Conservation (phyloP, 2,888 invertebrate species). For the Myopa tessellatipennis region DNA sequence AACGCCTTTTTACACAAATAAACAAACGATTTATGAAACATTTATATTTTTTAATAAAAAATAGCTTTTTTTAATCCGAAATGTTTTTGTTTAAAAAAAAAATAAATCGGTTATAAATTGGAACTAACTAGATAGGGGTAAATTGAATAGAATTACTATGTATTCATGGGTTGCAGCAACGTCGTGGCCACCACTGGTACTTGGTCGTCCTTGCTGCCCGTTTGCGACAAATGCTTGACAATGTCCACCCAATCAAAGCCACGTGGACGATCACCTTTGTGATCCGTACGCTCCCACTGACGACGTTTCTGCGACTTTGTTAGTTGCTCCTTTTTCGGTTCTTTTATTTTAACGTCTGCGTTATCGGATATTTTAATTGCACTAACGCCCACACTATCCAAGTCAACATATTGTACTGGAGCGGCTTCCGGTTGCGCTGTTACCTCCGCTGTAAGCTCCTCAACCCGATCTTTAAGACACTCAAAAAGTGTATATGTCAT, state of each 20-base stretch:
- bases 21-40: background rate
- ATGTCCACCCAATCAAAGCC: slow-evolving; percentile 97
- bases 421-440: slow-evolving; percentile 73
- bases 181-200: slow-evolving; percentile 42
- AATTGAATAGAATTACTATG: slow-evolving; percentile 45
- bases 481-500: slow-evolving; percentile 97
- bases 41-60: slow-evolving; percentile 8
- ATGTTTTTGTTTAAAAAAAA: slow-evolving; percentile 4
- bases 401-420: slow-evolving; percentile 49
- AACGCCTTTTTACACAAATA: too few species aligned
- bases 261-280: slow-evolving; percentile 84
- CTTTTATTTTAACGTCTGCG: slow-evolving; percentile 70
- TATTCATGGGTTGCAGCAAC: slow-evolving; percentile 56
- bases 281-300: slow-evolving; percentile 86
- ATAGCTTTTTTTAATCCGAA: background rate
- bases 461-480: slow-evolving; percentile 84
- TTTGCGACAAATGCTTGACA: slow-evolving; percentile 94
- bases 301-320: slow-evolving; percentile 92
- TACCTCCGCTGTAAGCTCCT: slow-evolving; percentile 74
- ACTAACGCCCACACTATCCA: slow-evolving; percentile 57
- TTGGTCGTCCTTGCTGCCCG: slow-evolving; percentile 66
- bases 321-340: slow-evolving; percentile 82
- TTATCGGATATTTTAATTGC: slow-evolving; percentile 63
- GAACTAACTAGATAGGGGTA: slow-evolving; percentile 21
- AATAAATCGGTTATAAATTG: slow-evolving; percentile 26